A percentile compares a stretch with the other conserved stretches of the same genome.
phyloP scores from a whole-genome alignment of 2,888 invertebrate genomes.

The Netelia melanura region DNA sequence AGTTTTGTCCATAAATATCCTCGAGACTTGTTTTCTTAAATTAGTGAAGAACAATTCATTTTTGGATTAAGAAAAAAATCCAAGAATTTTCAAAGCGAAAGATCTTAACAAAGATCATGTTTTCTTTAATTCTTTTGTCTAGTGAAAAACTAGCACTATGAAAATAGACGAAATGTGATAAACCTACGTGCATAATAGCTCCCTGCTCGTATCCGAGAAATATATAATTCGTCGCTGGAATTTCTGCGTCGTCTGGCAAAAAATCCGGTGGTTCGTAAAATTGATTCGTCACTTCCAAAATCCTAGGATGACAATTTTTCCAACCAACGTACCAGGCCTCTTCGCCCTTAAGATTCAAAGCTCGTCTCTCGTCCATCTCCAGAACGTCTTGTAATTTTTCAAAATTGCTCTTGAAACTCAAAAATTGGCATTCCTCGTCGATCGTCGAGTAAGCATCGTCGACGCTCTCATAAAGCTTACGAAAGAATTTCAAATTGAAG shows the following conservation, averaged over 20 bases:
- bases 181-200: constrained; percentile 94
- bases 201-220: constrained; percentile 96
- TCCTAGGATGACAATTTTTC: constrained; percentile 95
- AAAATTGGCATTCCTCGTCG: constrained; percentile 94
- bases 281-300: constrained; percentile 90
- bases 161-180: constrained; percentile 1
- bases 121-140: neutral
- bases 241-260: constrained; percentile 95
- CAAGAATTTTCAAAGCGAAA: constrained; percentile 11
- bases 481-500: constrained; percentile 90
- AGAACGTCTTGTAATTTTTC: constrained; percentile 92
- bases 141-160: neutral
- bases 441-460: constrained; percentile 91
- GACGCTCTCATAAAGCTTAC: constrained; percentile 89
- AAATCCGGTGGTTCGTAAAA: constrained; percentile 94
- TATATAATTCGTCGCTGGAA: constrained; percentile 95
- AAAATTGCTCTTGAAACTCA: constrained; percentile 94
- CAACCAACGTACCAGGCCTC: constrained; percentile 96
- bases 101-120: constrained; percentile 12
- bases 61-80: neutral
- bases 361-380: constrained; percentile 89
- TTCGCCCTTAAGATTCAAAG: constrained; percentile 87
- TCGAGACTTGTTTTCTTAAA: neutral
- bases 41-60: neutral
- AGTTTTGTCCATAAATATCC: too few species aligned